Base-by-base conservation (phyloP, 2,797 vertebrate genomes). In the Megaceryle alcyon region DNA sequence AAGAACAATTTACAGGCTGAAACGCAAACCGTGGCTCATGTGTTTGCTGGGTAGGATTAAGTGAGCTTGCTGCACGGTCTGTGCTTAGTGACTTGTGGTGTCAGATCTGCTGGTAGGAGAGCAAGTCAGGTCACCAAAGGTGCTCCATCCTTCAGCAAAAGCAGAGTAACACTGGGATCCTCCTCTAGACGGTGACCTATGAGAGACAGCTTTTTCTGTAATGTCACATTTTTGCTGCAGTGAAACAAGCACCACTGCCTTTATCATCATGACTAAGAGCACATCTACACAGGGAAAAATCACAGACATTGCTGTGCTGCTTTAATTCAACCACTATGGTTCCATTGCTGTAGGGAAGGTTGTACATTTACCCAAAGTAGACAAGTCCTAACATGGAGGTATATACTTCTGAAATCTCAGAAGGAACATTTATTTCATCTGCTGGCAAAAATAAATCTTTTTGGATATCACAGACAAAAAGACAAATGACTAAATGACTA, bases 1-100 rank as follows among this genome's bases (percentile, higher is more conserved):
- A 98, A 98, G 97, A 97, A 97, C 96, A 97, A 94, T 96, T 97
- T 97, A 96, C 92, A 94, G 97, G 95, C 95, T 84, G 95, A 95
- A 92, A 88, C 2, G 12, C 90, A 88, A 94, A 93, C 91, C 71
- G 95, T 51, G 75, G 90, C 95, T 90, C 92, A 92, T 96, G 96
- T 96, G 95, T 85, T 92, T 44, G 9, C 90, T 3, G 66, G 87
- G 75, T 4, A 84, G 64, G 93, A 94, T 92, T 94, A 77, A 63
- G 88, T 14, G 92, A 90, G 87, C 71, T 80, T 4, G 80, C 73
- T 17, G 93, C 82, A 26, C 10, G 48, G 43, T 53, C 77, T 46
- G 76, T 49, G 94, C 82, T 82, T 18, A 63, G 83, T 6, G 93
- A 46, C 10, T 68, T 43, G 88, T 3, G 73, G 82, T 89, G 90